Percentiles rank a stretch among this genome's conserved stretches.
phyloP scores from a whole-genome alignment of 2,113 vertebrate species.

The Forbesichthys agassizii region DNA sequence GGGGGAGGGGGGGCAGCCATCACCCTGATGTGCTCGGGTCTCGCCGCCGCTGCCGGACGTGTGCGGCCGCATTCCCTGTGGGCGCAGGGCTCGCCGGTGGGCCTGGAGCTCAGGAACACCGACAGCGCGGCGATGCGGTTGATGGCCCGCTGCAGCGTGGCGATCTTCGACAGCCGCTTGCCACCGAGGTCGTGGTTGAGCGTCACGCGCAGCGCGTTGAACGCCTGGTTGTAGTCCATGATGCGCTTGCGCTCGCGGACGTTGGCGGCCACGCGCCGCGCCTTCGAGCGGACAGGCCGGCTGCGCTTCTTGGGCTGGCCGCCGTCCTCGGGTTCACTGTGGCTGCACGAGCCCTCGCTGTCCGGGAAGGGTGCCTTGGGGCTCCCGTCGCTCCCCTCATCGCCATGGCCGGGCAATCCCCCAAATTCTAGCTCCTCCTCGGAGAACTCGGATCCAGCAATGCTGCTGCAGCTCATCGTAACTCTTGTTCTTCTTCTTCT shows the following conservation, averaged over 20 bases:
- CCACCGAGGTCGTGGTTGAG: conserved; percentile 89
- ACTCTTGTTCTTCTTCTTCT: background rate
- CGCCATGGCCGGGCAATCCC: conserved; percentile 33
- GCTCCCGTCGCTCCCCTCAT: conserved; percentile 42
- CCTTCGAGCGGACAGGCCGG: conserved; percentile 88
- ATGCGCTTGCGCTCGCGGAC: conserved; percentile 94
- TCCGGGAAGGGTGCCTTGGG: conserved; percentile 54
- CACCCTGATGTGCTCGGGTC: conserved; percentile 40
- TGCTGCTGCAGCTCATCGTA: conserved; percentile 70
- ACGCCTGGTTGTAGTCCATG: conserved; percentile 97
- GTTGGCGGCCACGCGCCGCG: conserved; percentile 90
- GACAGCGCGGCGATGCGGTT: conserved; percentile 89
- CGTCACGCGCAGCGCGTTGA: conserved; percentile 88
- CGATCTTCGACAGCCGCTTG: conserved; percentile 95
- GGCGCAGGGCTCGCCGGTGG: conserved; percentile 68
- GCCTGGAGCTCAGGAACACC: conserved; percentile 76
- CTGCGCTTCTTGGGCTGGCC: conserved; percentile 77
- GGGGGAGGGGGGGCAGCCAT: conserved; percentile 5
- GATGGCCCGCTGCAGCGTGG: conserved; percentile 92
- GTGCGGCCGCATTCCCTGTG: conserved; percentile 79
- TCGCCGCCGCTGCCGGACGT: background rate
- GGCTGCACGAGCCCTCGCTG: conserved; percentile 58
- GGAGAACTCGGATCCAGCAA: conserved; percentile 65
- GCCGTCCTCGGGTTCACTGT: conserved; percentile 52
- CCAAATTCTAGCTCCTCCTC: conserved; percentile 75